A percentile compares a stretch with the other conserved stretches of the same genome.
Conservation (phyloP, 2,888 invertebrate genomes). For the Tanypteryx hageni region DNA sequence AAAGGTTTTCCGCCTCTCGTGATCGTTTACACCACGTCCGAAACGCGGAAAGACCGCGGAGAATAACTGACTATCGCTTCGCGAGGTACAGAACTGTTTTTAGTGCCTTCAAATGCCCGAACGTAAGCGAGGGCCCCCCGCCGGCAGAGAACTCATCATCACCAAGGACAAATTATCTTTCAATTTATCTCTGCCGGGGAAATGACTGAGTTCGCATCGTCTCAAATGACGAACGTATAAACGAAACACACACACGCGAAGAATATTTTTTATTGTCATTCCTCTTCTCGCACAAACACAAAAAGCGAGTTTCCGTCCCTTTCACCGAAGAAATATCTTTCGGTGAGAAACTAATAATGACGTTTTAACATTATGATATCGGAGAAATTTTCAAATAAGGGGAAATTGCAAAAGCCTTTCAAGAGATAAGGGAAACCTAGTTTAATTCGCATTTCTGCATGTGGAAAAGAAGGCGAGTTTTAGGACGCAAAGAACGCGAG, state of each 20-base stretch:
- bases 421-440: background rate
- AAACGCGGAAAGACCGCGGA: no score
- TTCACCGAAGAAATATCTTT: background rate
- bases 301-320: background rate
- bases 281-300: background rate
- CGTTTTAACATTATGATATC: background rate
- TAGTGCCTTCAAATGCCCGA: background rate
- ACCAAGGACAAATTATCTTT: constrained; percentile 42
- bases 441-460: background rate
- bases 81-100: background rate
- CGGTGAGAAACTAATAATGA: background rate
- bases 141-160: constrained; percentile 16
- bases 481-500: no score
- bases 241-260: background rate
- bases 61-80: background rate
- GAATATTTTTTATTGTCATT: background rate
- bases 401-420: background rate
- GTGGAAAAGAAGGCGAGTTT: no score
- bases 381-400: background rate
- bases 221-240: background rate
- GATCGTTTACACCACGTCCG: no score
- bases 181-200: constrained; percentile 19
- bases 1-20: no score
- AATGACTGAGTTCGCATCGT: background rate
- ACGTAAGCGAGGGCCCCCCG: background rate